These are phyloP conservation scores for Pyralis farinalis DNA, from an alignment of 2,888 invertebrate species.

Conservation along the genomic window DNA sequence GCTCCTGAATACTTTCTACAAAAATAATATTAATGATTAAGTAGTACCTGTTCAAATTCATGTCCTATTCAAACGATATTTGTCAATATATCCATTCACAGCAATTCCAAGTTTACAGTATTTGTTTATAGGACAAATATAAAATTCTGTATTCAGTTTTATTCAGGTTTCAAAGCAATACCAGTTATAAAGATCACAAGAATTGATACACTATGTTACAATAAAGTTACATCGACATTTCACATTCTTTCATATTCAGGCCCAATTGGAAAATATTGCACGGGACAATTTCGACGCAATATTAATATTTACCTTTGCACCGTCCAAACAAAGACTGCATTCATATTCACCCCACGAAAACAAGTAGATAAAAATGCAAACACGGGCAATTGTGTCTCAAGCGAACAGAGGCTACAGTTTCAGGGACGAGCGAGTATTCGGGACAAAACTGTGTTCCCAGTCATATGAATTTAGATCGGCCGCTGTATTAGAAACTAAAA, in stretches of 20 bases:
- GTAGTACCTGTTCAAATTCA: too few relatives aligned
- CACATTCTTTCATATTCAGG: constrained; percentile 9
- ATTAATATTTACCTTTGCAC: constrained; percentile 67
- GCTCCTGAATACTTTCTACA: too few relatives aligned
- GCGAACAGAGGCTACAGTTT: constrained; percentile 51
- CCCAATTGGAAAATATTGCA: constrained; percentile 39
- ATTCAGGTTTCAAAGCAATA: too few relatives aligned
- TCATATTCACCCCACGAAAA: constrained; percentile 76
- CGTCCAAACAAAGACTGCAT: constrained; percentile 67
- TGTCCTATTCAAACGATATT: too few relatives aligned
- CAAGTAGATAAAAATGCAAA: constrained; percentile 78
- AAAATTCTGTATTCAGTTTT: too few relatives aligned
- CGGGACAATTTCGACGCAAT: constrained; percentile 51
- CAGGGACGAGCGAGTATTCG: constrained; percentile 43
- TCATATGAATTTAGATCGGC: constrained; percentile 76
- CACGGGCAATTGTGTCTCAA: constrained; percentile 74
- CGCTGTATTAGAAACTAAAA: constrained; percentile 64
- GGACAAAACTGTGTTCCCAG: constrained; percentile 69
- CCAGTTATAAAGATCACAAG: too few relatives aligned
- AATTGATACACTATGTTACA: too few relatives aligned
- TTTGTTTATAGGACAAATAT: too few relatives aligned
- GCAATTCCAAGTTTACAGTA: too few relatives aligned
- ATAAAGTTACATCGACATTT: too few relatives aligned
- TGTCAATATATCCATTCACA: too few relatives aligned
- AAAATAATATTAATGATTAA: too few relatives aligned